Evolutionary conservation across 2,113 vertebrate species (phyloP).

Genomic region (Pelecanus crispus): DNA sequence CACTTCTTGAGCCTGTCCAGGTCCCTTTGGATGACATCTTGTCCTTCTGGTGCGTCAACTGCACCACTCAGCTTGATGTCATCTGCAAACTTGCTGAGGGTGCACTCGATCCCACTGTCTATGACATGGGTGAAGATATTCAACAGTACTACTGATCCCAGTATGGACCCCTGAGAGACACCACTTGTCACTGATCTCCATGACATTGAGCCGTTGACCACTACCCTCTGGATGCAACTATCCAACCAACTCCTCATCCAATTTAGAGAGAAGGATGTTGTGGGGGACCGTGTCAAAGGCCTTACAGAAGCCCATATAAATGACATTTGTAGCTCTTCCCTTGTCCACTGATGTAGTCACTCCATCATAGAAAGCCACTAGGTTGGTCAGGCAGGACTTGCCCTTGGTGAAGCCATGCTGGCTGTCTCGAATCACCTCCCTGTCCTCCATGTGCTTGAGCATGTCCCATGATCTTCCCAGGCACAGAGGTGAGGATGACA

Average conservation of each 20-base stretch:
- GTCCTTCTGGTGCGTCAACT: background rate
- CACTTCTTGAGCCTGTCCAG: background rate
- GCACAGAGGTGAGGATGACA: background rate
- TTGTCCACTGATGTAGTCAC: background rate
- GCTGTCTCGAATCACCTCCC: background rate
- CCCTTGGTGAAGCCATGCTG: background rate
- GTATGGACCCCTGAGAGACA: background rate
- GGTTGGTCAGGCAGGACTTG: background rate
- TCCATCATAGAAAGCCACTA: background rate
- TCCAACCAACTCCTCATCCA: background rate
- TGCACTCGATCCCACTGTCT: background rate
- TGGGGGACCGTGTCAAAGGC: background rate
- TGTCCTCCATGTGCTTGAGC: background rate
- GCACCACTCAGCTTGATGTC: background rate
- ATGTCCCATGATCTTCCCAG: background rate
- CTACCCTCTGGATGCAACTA: background rate
- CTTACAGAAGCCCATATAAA: background rate
- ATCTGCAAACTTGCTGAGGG: background rate
- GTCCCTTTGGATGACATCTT: background rate
- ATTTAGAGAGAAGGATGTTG: background rate
- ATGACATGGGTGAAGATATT: background rate
- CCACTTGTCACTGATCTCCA: background rate
- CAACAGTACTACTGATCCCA: background rate
- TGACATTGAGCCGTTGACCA: too few species aligned
- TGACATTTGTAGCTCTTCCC: background rate